phyloP scores from a whole-genome alignment of 2,797 vertebrate genomes.

The Lophura swinhoii region DNA sequence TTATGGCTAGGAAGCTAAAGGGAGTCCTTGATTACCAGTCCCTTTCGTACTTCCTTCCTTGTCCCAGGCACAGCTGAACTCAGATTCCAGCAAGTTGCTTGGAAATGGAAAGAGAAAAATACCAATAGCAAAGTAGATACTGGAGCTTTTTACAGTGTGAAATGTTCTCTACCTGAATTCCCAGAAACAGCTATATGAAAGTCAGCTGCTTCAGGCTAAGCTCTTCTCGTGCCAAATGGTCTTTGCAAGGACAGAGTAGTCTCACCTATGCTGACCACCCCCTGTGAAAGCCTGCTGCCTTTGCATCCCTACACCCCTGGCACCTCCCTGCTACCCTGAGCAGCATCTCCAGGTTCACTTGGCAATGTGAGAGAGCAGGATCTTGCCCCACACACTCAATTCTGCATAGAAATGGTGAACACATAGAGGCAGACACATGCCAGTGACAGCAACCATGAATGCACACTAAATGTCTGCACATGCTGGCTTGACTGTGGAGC shows the following conservation, averaged over 20 bases:
- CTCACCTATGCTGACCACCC: neutral
- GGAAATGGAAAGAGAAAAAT: neutral
- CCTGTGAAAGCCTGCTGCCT: neutral
- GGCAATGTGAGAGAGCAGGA: neutral
- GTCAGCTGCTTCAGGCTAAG: slow-evolving; percentile 15
- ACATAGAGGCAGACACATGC: neutral
- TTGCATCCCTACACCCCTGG: neutral
- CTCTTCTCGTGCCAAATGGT: slow-evolving; percentile 2
- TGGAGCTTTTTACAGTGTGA: slow-evolving; percentile 16
- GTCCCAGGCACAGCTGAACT: neutral
- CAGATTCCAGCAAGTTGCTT: neutral
- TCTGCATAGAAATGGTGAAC: rapidly evolving
- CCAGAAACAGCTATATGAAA: slow-evolving; percentile 9
- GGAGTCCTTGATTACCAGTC: neutral
- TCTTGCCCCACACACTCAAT: neutral
- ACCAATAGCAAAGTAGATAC: neutral
- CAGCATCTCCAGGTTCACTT: neutral
- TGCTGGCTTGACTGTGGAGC: neutral
- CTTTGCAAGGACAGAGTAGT: neutral
- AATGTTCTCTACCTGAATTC: slow-evolving; percentile 45
- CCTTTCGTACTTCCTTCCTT: neutral
- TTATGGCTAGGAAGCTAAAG: slow-evolving; percentile 17
- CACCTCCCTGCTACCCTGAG: neutral
- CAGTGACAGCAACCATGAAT: rapidly evolving
- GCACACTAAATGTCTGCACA: neutral